Conservation (phyloP, 2,797 vertebrate genomes). For the Cheirogaleus major region DNA sequence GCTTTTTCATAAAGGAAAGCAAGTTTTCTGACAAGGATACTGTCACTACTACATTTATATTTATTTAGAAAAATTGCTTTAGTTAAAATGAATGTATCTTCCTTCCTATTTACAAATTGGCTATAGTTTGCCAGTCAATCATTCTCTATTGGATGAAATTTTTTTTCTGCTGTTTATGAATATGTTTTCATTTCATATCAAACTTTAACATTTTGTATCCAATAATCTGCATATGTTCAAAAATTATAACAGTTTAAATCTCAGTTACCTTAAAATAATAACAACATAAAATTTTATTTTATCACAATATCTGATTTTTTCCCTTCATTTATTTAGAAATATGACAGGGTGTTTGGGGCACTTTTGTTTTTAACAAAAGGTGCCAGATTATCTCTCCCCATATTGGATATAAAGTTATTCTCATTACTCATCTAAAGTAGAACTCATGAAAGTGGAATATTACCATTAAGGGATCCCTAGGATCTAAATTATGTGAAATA, state of each 20-base stretch:
- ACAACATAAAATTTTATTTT: slow-evolving; percentile 17
- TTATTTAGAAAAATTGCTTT: slow-evolving; percentile 25
- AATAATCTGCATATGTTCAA: slow-evolving; percentile 13
- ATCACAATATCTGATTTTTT: neutral
- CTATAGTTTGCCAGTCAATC: neutral
- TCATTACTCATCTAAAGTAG: neutral
- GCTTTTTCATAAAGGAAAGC: slow-evolving; percentile 25
- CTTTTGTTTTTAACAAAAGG: slow-evolving; percentile 23
- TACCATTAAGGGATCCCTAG: neutral
- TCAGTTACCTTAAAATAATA: neutral
- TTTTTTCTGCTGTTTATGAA: slow-evolving; percentile 27
- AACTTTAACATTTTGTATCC: slow-evolving; percentile 19
- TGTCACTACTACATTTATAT: slow-evolving; percentile 12
- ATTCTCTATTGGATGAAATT: neutral
- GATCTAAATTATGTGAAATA: neutral
- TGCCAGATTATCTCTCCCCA: neutral
- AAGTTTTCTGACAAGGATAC: slow-evolving; percentile 35
- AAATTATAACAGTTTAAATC: slow-evolving; percentile 23
- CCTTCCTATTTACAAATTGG: neutral
- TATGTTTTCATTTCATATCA: slow-evolving; percentile 43
- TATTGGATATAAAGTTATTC: neutral
- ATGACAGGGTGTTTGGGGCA: neutral
- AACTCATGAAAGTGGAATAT: neutral
- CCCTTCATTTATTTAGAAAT: slow-evolving; percentile 2
- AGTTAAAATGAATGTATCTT: neutral